A percentile compares a stretch with the other conserved stretches of the same genome.
These are phyloP conservation scores for Drosophila sucinea DNA, from an alignment of 1,140 invertebrate species.

Conservation along the genomic window DNA sequence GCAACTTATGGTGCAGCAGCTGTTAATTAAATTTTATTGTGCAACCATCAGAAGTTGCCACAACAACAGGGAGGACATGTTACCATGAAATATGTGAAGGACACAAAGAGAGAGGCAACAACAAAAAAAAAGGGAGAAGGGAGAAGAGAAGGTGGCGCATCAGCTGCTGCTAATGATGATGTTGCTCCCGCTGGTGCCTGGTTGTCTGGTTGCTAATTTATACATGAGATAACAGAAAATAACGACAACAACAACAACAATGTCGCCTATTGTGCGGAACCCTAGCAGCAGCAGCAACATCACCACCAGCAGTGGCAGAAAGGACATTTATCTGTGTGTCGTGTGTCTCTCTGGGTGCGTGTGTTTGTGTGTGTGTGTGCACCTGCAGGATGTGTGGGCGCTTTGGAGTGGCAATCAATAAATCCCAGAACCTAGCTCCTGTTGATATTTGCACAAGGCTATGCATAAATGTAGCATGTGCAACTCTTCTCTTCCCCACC, in stretches of 20 bases:
- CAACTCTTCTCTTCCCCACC: background rate
- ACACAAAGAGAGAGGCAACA: background rate
- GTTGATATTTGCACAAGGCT: conserved; percentile 74
- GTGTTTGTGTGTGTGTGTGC: conserved; percentile 22
- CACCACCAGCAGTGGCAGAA: conserved; percentile 13
- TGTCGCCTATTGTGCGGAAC: conserved; percentile 31
- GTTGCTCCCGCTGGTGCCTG: conserved; percentile 34
- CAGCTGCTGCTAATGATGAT: conserved; percentile 50
- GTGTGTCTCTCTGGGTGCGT: background rate
- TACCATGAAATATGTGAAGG: conserved; percentile 38
- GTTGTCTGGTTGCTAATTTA: conserved; percentile 67
- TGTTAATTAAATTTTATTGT: conserved; percentile 77
- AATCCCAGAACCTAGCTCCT: conserved; percentile 76
- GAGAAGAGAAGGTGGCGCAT: conserved; percentile 13
- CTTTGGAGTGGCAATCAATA: conserved; percentile 65
- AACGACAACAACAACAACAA: conserved; percentile 51
- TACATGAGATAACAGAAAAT: conserved; percentile 49
- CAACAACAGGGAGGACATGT: conserved; percentile 26
- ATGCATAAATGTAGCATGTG: conserved; percentile 67
- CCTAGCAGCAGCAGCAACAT: conserved; percentile 27
- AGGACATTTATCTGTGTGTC: conserved; percentile 60
- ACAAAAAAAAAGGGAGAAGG: background rate
- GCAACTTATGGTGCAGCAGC: conserved; percentile 28
- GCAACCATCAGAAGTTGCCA: conserved; percentile 55
- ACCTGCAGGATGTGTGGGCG: conserved; percentile 49